Evolutionary conservation across 2,797 vertebrate genomes (phyloP), one percentile per base, ranked within the genome.

Genomic region (Pempheris klunzingeri): DNA sequence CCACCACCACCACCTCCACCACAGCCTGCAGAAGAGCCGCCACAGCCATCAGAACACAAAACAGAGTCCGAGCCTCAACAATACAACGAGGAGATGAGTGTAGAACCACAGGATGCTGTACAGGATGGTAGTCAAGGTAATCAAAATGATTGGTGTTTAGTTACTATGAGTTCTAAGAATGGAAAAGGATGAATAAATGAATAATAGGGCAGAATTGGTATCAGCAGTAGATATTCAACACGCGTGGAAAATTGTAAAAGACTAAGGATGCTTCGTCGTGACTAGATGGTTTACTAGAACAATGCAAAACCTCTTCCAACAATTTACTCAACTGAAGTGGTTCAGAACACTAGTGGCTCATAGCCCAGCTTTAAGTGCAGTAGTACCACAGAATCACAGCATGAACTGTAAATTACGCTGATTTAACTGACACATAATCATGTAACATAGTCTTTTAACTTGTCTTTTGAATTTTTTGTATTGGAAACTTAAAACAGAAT

Each of bases 51-150:
- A 7, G 81, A 80, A 72, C 26, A 60, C 17, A 74, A 50, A 6
- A 7, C 47, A 13, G 74, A 88, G 15, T 20, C 82, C 20, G 5
- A 54, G 22, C 4, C 74, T 60, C 65, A 66, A 38, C 84, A 59
- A 7, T 4, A 44, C 5, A 67, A 43, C 28, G 76, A 80, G 46
- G 75, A 88, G 1, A 86, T 88, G 80, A 30, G 13, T 17, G 0
- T 65, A 20, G 74, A 71, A 26, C 12, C 86, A 66, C 77, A 79
- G 39, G 28, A 55, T 61, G 1, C 36, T 49, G 54, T 17, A 49
- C 84, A 72, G 15, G 71, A 84, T 58, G 61, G 5, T 30, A 67
- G 49, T 78, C 84, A 89, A 86, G 91, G 92, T 92, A 88, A 66
- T 32, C 1, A 5, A 24, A 50, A 38, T 54, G 24, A 6, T 20